Percentiles rank a stretch among this genome's conserved stretches.
Conservation (phyloP, 2,113 vertebrate species). For the Nycticorax nycticorax region DNA sequence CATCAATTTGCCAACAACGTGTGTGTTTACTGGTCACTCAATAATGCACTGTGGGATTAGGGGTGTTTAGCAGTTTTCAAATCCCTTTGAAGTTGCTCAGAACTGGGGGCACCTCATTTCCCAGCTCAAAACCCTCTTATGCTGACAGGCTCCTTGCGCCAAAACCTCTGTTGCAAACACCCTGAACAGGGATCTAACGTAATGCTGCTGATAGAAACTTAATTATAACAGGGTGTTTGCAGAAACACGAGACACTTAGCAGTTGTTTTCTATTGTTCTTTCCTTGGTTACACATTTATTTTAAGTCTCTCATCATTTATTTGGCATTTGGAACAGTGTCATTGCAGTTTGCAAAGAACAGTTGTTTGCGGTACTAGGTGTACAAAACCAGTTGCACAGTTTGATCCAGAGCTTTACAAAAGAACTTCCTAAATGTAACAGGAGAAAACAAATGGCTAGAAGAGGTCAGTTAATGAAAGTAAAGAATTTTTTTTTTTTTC, state of each 20-base stretch:
- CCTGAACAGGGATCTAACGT: accelerated
- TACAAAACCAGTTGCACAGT: background rate
- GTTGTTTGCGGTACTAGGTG: background rate
- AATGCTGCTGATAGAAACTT: background rate
- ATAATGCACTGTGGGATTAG: background rate
- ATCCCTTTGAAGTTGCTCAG: background rate
- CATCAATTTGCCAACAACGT: background rate
- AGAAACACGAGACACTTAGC: background rate
- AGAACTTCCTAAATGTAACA: background rate
- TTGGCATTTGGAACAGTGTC: background rate
- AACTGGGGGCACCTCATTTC: accelerated
- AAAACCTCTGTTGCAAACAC: background rate
- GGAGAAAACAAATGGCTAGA: background rate
- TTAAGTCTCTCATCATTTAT: background rate
- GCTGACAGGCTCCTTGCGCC: background rate
- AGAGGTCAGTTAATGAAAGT: background rate
- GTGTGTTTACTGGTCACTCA: background rate
- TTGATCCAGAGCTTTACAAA: background rate
- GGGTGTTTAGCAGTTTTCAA: background rate
- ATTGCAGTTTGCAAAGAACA: background rate
- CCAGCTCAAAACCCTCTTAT: background rate
- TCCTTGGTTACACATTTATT: background rate
- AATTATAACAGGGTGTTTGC: background rate
- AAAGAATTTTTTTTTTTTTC: background rate
- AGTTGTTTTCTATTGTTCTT: conserved; percentile 15